phyloP scores from a whole-genome alignment of 2,888 invertebrate species.

The Pollenia labialis region DNA sequence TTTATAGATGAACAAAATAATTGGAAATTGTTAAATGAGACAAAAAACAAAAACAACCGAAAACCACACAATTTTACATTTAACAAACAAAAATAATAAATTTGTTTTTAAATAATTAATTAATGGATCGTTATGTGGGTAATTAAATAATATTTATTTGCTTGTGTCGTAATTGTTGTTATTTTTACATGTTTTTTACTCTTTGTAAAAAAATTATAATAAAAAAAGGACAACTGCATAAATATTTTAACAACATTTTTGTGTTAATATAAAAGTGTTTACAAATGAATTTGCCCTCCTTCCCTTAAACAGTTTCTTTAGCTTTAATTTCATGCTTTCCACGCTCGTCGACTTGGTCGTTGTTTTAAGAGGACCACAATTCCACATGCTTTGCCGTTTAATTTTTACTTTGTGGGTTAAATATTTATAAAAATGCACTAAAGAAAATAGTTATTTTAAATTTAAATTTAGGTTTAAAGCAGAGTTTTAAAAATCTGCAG shows the following conservation, averaged over 20 bases:
- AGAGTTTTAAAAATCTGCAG: too few relatives aligned
- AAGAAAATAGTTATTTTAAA: too few relatives aligned
- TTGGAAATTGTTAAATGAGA: constrained; percentile 49
- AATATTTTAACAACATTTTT: constrained; percentile 36
- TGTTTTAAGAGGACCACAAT: too few relatives aligned
- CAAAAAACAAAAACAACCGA: background rate
- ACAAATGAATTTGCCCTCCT: too few relatives aligned
- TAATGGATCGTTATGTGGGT: constrained; percentile 67
- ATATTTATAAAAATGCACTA: too few relatives aligned
- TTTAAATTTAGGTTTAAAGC: too few relatives aligned
- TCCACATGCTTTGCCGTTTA: too few relatives aligned
- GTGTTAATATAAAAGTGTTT: constrained; percentile 32
- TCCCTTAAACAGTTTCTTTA: too few relatives aligned
- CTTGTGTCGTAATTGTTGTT: constrained; percentile 1
- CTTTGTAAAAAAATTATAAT: background rate
- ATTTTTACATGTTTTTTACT: constrained; percentile 19
- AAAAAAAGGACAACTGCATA: background rate
- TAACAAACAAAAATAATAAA: constrained; percentile 30
- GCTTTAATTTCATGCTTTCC: too few relatives aligned
- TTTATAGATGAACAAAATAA: constrained; percentile 36
- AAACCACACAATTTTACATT: constrained; percentile 35
- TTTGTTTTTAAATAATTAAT: constrained; percentile 65
- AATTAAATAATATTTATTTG: constrained; percentile 54
- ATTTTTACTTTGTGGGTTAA: too few relatives aligned
- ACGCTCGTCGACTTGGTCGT: too few relatives aligned